Evolutionary conservation across 2,888 invertebrate species (phyloP), one percentile per base, ranked within the genome.

Genomic region (Muschampia plurimacula): DNA sequence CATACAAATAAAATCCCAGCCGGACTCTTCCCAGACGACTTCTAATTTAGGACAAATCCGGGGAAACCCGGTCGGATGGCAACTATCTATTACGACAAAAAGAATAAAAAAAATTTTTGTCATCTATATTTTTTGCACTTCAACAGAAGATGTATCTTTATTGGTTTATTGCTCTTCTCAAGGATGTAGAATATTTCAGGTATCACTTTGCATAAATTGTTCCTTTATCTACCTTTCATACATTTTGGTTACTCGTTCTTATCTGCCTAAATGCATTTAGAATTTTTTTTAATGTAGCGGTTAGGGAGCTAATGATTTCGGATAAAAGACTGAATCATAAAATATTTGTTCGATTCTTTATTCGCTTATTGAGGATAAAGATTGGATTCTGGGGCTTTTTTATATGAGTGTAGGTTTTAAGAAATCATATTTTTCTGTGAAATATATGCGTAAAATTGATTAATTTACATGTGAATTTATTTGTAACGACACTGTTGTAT

Each of bases 201-300:
- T 79, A 82, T 80, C 80, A 84, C 84, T 85, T 84, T 83, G 81
- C 81, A 82, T 86, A 85, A 82, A 86, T 84, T 79, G 75, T 75
- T 64, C 74, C 76, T 82, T 86, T 87, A 87, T 89, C 89, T 78
- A 72, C 76, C 32, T 13, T 32, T 41, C 52, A 15, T 46, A 49
- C 28, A 39, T 49, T 62, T 69, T 5, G 46, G 49, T n/a, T 12
- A 39, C 12, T 41, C 13, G 28, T 22, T 72, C 36, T 46, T 39
- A 68, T 69, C 46, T n/a, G 4, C 63, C 69, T 71, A 75, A 77
- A 84, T 80, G 78, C 80, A 84, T 83, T 86, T 81, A 75, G 55
- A 77, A 73, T 73, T 63, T 79, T 79, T 2, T 80, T 81, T 77
- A 77, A 76, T 74, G 75, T 75, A 67, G 72, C 75, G 77, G 77